These are phyloP conservation scores for Eulithis prunata DNA, from an alignment of 2,888 invertebrate species.

Conservation along the genomic window DNA sequence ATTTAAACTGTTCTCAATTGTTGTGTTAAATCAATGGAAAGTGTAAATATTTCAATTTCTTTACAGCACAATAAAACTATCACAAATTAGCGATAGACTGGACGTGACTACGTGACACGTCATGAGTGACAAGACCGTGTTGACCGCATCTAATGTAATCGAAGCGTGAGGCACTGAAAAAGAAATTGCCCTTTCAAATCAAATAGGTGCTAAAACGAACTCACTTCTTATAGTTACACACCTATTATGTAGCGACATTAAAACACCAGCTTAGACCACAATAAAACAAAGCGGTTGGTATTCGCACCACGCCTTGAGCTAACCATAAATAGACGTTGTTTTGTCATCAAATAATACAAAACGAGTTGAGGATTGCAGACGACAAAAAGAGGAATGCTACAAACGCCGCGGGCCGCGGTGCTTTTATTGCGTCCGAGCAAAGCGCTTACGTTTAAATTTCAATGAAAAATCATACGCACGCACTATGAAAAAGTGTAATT, in stretches of 20 bases:
- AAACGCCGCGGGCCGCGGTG: conserved; percentile 57
- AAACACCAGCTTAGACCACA: conserved; percentile 30
- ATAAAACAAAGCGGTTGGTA: conserved; percentile 44
- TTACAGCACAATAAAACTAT: too few relatives aligned
- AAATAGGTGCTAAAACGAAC: too few relatives aligned
- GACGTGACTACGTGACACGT: too few relatives aligned
- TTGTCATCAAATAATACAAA: conserved; percentile 69
- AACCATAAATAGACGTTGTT: conserved; percentile 61
- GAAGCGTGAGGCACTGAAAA: too few relatives aligned
- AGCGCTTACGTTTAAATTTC: conserved; percentile 72
- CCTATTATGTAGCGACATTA: conserved; percentile 25
- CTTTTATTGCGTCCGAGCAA: conserved; percentile 53
- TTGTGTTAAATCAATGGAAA: neutral
- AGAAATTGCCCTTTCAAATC: too few relatives aligned
- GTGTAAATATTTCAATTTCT: too few relatives aligned
- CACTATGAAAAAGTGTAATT: conserved; percentile 70
- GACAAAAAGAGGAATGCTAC: conserved; percentile 62
- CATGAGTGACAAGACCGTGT: too few relatives aligned
- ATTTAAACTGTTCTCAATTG: neutral
- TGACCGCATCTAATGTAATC: too few relatives aligned
- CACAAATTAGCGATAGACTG: too few relatives aligned
- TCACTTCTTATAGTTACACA: neutral
- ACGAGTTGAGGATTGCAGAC: conserved; percentile 63
- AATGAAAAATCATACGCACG: conserved; percentile 78
- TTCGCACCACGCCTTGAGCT: conserved; percentile 51